Evolutionary conservation across 2,797 vertebrate genomes (phyloP).

Genomic region (Pempheris klunzingeri): DNA sequence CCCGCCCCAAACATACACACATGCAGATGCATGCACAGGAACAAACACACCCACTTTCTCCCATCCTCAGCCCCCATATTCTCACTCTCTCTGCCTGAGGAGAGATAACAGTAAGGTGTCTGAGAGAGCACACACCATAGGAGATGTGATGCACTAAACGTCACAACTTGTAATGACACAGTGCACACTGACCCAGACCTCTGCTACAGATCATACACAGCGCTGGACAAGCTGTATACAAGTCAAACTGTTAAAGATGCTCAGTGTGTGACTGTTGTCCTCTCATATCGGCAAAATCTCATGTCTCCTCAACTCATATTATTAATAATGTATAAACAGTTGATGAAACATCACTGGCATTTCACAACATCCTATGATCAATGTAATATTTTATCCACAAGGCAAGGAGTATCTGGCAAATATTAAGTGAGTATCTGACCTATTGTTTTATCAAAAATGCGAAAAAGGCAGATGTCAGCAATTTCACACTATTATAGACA

Average conservation of each 20-base stretch:
- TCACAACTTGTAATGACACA: slow-evolving; percentile 12
- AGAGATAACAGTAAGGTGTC: slow-evolving; percentile 58
- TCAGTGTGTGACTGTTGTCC: not conserved
- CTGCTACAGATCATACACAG: slow-evolving; percentile 13
- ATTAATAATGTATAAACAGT: not conserved
- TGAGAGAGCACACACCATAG: slow-evolving; percentile 42
- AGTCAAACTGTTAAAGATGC: slow-evolving; percentile 7
- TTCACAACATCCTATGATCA: slow-evolving; percentile 1
- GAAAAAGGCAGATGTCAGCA: slow-evolving; percentile 45
- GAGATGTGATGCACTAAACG: slow-evolving; percentile 27
- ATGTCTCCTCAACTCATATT: not conserved
- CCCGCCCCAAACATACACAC: slow-evolving; percentile 33
- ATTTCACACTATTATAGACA: slow-evolving; percentile 54
- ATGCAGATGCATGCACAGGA: slow-evolving; percentile 32
- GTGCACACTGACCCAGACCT: not conserved
- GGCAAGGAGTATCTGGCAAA: slow-evolving; percentile 9
- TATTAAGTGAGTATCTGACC: slow-evolving; percentile 3
- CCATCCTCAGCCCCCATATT: slow-evolving; percentile 48
- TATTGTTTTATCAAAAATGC: not conserved
- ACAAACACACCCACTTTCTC: slow-evolving; percentile 32
- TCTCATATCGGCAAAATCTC: not conserved
- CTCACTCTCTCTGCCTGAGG: slow-evolving; percentile 55
- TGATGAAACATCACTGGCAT: slow-evolving; percentile 7
- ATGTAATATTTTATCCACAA: slow-evolving; percentile 5
- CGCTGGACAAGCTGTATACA: not conserved